Conservation (phyloP, 2,797 vertebrate species). For the Leptodactylus fallax region DNA sequence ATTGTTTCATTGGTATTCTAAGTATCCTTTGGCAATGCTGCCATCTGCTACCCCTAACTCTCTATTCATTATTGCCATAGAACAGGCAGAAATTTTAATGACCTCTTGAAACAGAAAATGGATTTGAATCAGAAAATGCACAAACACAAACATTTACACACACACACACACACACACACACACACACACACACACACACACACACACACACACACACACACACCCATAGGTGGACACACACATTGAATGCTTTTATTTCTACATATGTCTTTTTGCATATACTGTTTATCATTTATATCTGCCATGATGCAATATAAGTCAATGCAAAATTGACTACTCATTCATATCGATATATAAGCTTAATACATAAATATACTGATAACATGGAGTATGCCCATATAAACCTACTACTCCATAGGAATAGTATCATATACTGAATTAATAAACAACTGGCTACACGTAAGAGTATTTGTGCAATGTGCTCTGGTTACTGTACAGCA, state of each 20-base stretch:
- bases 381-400: not conserved
- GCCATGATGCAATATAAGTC: not conserved
- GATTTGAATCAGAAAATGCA: not conserved
- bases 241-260: not conserved
- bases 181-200: not conserved
- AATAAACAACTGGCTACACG: not conserved
- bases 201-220: not conserved
- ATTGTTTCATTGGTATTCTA: slow-evolving; percentile 27
- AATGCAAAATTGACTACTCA: not conserved
- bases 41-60: slow-evolving; percentile 14
- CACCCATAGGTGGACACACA: not conserved
- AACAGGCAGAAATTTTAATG: slow-evolving; percentile 19
- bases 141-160: slow-evolving; percentile 4
- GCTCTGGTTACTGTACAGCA: not conserved
- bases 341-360: not conserved
- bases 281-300: not conserved
- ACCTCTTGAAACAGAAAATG: not conserved
- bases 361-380: not conserved
- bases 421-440: not conserved
- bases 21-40: slow-evolving; percentile 22
- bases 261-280: not conserved
- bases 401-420: not conserved
- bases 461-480: not conserved
- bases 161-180: not conserved
- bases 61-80: slow-evolving; percentile 30